phyloP scores from a whole-genome alignment of 2,888 invertebrate genomes.

The Ecdyonurus torrentis region DNA sequence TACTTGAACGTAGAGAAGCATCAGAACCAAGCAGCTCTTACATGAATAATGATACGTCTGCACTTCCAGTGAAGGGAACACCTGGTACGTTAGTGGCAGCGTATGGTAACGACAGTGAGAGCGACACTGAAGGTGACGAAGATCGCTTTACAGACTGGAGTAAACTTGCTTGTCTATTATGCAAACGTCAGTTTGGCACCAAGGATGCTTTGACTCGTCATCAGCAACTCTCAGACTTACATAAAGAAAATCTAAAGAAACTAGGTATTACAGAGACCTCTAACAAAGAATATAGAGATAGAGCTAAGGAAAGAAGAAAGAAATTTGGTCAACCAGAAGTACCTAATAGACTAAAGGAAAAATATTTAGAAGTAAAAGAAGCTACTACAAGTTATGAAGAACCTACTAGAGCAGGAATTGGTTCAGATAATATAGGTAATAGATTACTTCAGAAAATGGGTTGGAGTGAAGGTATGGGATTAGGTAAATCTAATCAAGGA shows the following conservation, averaged over 20 bases:
- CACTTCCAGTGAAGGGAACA: not conserved
- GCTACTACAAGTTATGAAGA: conserved; percentile 27
- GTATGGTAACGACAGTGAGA: conserved; percentile 51
- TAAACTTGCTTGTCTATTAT: conserved; percentile 83
- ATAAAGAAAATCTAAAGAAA: conserved; percentile 61
- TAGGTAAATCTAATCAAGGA: conserved; percentile 87
- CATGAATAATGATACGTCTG: not conserved
- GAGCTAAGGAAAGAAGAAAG: conserved; percentile 87
- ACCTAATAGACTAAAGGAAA: conserved; percentile 41
- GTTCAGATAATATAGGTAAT: conserved; percentile 86
- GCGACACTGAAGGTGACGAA: conserved; percentile 48
- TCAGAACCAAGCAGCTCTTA: not conserved
- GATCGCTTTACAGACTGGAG: conserved; percentile 55
- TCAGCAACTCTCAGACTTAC: conserved; percentile 82
- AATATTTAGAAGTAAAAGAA: conserved; percentile 42
- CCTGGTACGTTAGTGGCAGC: conserved; percentile 46
- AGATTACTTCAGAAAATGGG: conserved; percentile 97
- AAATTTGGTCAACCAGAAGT: conserved; percentile 84
- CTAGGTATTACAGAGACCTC: conserved; percentile 23
- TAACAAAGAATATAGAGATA: conserved; percentile 59
- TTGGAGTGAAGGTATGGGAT: conserved; percentile 92
- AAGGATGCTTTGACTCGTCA: conserved; percentile 80
- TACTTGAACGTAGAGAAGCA: conserved; percentile 62
- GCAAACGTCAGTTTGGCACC: conserved; percentile 87
- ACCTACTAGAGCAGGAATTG: conserved; percentile 48